phyloP scores from a whole-genome alignment of 2,888 invertebrate genomes.

The Andrena hattorfiana region DNA sequence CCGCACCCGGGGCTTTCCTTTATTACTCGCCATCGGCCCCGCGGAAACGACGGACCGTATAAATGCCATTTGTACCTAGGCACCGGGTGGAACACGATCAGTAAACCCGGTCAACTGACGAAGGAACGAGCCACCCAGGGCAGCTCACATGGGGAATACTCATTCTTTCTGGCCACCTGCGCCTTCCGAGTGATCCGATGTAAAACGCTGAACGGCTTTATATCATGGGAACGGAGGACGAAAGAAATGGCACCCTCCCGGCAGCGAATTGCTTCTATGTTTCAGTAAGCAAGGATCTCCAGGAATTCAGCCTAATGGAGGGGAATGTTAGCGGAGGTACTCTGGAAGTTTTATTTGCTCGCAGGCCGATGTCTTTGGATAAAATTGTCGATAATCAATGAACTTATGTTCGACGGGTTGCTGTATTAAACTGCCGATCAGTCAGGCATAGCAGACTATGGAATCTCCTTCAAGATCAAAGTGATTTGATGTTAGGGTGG shows the following conservation, averaged over 20 bases:
- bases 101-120: constrained; percentile 43
- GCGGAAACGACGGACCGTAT: constrained; percentile 70
- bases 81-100: constrained; percentile 52
- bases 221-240: constrained; percentile 21
- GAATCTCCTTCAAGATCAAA: too few relatives aligned
- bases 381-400: background rate
- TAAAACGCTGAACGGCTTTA: constrained; percentile 58
- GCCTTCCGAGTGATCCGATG: constrained; percentile 61
- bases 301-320: constrained; percentile 11
- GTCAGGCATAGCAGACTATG: too few relatives aligned
- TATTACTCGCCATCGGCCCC: constrained; percentile 67
- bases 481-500: too few relatives aligned
- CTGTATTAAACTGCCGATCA: too few relatives aligned
- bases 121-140: constrained; percentile 53
- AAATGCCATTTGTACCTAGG: constrained; percentile 59
- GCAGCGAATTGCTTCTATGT: constrained; percentile 21
- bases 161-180: constrained; percentile 64
- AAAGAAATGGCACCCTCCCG: constrained; percentile 38
- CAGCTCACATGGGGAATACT: constrained; percentile 1
- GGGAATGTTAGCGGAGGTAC: constrained; percentile 24
- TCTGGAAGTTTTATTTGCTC: background rate
- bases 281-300: constrained; percentile 26
- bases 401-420: background rate
- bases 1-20: constrained; percentile 74
- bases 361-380: background rate